Percentiles rank a stretch among this genome's conserved stretches.
Conservation (phyloP, 2,888 invertebrate species). For the Cerceris rybyensis region DNA sequence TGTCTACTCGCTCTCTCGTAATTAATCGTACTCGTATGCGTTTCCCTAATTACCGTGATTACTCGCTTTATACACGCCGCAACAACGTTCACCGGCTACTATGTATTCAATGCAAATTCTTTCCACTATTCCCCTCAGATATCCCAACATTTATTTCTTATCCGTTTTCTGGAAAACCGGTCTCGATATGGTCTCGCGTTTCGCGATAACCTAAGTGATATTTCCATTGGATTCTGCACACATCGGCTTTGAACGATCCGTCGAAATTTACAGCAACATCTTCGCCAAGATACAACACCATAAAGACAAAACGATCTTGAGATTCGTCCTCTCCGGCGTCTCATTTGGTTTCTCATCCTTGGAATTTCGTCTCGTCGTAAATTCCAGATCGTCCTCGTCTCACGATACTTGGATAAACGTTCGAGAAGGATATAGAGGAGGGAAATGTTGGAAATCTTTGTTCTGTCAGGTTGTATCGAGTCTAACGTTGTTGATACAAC, state of each 20-base stretch:
- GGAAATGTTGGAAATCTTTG: not conserved
- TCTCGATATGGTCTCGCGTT: not conserved
- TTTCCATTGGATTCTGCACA: not conserved
- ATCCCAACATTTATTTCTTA: not conserved
- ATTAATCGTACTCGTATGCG: slow-evolving; percentile 16
- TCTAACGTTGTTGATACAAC: slow-evolving; percentile 7
- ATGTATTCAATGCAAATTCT: not conserved
- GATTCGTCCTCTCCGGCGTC: too few relatives aligned
- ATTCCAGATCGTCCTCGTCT: too few relatives aligned
- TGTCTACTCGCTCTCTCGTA: not conserved
- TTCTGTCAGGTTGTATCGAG: not conserved
- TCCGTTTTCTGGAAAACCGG: slow-evolving; percentile 27
- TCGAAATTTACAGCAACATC: not conserved
- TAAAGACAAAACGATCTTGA: too few relatives aligned
- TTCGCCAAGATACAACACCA: not conserved
- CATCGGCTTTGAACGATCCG: not conserved
- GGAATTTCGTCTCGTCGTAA: not conserved
- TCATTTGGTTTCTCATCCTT: not conserved
- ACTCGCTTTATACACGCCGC: not conserved
- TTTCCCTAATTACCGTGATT: not conserved
- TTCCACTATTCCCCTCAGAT: too few relatives aligned
- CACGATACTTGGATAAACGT: too few relatives aligned
- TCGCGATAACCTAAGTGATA: not conserved
- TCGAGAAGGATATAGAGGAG: too few relatives aligned
- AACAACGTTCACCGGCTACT: too few relatives aligned